A percentile compares a stretch with the other conserved stretches of the same genome.
Conservation (phyloP, 2,797 vertebrate genomes). For the Hypotaenidia okinawae region DNA sequence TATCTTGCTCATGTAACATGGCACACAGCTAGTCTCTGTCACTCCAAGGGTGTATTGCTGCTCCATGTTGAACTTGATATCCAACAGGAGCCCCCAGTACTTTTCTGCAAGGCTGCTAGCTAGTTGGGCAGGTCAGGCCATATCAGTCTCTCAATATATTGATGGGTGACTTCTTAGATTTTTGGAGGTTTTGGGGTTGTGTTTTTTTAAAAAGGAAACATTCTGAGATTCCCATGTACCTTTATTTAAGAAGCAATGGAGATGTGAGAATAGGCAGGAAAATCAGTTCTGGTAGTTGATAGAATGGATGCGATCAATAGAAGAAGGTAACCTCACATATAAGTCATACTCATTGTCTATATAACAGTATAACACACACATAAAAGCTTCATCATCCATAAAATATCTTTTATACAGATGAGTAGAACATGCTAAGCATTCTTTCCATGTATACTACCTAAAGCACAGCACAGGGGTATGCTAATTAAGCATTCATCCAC, state of each 20-base stretch:
- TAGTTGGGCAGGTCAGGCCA: background rate
- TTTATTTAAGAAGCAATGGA: background rate
- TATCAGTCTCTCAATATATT: background rate
- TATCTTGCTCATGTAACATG: background rate
- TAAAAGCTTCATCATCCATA: background rate
- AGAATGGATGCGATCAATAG: background rate
- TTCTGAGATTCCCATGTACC: background rate
- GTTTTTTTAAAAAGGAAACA: background rate
- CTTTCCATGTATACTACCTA: background rate
- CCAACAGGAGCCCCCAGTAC: background rate
- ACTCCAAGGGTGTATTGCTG: background rate
- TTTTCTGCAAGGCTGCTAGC: background rate
- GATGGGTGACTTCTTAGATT: background rate
- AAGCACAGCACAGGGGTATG: background rate
- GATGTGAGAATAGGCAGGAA: background rate
- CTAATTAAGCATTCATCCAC: background rate
- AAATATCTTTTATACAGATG: background rate
- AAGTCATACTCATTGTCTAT: background rate
- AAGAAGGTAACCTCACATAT: background rate
- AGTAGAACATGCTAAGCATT: background rate
- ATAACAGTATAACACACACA: background rate
- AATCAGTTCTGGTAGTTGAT: background rate
- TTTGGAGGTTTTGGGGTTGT: too few relatives aligned
- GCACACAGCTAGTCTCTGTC: background rate
- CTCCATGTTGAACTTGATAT: background rate